Evolutionary conservation across 2,797 vertebrate species (phyloP), one percentile per base, ranked within the genome.

Genomic region (Pogonophryne albipinna): DNA sequence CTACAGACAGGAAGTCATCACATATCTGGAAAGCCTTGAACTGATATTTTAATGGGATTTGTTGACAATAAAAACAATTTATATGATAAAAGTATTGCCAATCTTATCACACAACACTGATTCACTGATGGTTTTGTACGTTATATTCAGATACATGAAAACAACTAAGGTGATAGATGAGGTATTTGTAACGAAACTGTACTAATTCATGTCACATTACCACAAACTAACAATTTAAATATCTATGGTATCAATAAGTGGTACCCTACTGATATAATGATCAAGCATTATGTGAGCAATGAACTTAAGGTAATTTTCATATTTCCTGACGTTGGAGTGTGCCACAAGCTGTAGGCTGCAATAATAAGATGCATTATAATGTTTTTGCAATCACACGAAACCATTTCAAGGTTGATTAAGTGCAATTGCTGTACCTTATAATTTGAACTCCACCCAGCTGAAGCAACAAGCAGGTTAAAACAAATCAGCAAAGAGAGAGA

Each of bases 391-490:
- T 12, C 45, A 10, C 47, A 59, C 41, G 31, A 49, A 11, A 14
- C 10, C 3, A 20, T 57, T 23, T 47, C 4, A 78, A 53, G n/a
- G 27, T 13, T 53, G 17, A 45, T 65, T 8, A 31, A 70, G 46
- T 47, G 45, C 13, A 51, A 20, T 56, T 73, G 69, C 17, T 34
- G 4, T 41, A 14, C 52, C 12, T 13, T 57, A 47, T 69, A 27
- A 41, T 63, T 70, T 67, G 8, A 76, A 31, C 57, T 53, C 50
- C 77, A 49, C 51, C 23, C 38, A 19, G 1, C 45, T 44, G 42
- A 12, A 56, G 42, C 7, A 2, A 4, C 31, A 3, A 34, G 44
- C 79, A 66, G 34, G 70, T 78, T 74, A 38, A 61, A 82, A 78
- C 74, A 78, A 55, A 65, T 47, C 17, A 13, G 49, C 13, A 17